These are phyloP conservation scores for Eulemur macaco DNA, from an alignment of 2,113 vertebrate species.

Conservation along the genomic window DNA sequence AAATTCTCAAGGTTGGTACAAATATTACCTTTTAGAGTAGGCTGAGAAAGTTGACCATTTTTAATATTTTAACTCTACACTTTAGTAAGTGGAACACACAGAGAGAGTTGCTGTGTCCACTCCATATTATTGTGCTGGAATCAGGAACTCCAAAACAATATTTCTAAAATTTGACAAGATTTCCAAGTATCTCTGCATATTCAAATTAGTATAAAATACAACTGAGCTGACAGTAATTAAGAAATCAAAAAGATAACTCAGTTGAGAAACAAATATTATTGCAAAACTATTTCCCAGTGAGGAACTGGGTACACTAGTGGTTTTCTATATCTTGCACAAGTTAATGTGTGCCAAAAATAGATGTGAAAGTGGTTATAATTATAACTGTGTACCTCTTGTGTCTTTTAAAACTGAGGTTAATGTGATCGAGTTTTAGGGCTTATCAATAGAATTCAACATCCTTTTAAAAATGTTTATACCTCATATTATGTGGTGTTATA, in stretches of 20 bases:
- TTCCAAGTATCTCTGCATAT: neutral
- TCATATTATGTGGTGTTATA: fast-evolving
- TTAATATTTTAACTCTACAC: neutral
- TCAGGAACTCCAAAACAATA: neutral
- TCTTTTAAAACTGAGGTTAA: neutral
- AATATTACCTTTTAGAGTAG: neutral
- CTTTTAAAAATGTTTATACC: neutral
- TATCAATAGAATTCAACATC: neutral
- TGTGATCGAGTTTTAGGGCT: neutral
- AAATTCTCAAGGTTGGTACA: neutral
- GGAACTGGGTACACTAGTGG: neutral
- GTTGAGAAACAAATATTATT: neutral
- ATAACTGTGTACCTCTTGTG: neutral
- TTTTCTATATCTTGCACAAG: neutral
- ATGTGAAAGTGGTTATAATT: neutral
- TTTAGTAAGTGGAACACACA: neutral
- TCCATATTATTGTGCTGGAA: neutral
- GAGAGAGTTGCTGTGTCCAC: neutral
- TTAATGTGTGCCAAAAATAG: neutral
- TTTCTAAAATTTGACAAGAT: neutral
- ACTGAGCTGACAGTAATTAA: neutral
- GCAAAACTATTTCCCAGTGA: neutral
- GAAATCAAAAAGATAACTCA: neutral
- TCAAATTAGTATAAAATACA: neutral
- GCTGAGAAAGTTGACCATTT: neutral